Percentiles rank a stretch among this genome's conserved stretches.
phyloP scores from a whole-genome alignment of 2,113 vertebrate genomes.

The Chitala chitala region DNA sequence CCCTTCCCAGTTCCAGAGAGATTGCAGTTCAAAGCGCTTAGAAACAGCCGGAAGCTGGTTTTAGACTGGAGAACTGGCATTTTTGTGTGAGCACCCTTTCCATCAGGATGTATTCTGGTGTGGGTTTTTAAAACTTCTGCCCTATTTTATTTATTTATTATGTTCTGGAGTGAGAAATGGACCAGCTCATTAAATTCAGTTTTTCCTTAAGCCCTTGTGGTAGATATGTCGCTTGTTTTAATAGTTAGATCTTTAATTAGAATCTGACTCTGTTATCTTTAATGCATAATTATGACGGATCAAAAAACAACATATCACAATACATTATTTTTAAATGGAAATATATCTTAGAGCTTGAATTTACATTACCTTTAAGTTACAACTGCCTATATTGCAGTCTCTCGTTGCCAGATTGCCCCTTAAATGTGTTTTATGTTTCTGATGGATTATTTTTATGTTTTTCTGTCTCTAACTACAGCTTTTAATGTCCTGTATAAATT shows the following conservation, averaged over 20 bases:
- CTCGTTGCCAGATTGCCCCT: not conserved
- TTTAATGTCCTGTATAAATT: too few relatives aligned
- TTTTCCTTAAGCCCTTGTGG: not conserved
- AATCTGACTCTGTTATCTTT: not conserved
- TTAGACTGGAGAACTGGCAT: not conserved
- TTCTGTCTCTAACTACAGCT: too few relatives aligned
- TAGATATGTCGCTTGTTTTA: not conserved
- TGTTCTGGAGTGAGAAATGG: not conserved
- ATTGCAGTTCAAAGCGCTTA: conserved; percentile 19
- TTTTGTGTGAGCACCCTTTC: not conserved
- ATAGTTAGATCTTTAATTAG: too few relatives aligned
- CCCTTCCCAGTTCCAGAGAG: not conserved
- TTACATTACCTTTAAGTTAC: not conserved
- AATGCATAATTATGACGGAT: not conserved
- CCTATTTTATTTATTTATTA: not conserved
- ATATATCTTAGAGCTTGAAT: too few relatives aligned
- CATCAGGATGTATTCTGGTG: not conserved
- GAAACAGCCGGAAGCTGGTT: conserved; percentile 15
- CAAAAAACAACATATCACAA: not conserved
- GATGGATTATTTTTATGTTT: too few relatives aligned
- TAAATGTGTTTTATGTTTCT: not conserved
- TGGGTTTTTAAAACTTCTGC: not conserved
- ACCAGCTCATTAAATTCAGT: not conserved
- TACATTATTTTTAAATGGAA: too few relatives aligned
- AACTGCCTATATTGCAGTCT: not conserved